Percentiles rank a stretch among this genome's conserved stretches.
Conservation (phyloP, 1,140 invertebrate species). For the Magallana angulata region DNA sequence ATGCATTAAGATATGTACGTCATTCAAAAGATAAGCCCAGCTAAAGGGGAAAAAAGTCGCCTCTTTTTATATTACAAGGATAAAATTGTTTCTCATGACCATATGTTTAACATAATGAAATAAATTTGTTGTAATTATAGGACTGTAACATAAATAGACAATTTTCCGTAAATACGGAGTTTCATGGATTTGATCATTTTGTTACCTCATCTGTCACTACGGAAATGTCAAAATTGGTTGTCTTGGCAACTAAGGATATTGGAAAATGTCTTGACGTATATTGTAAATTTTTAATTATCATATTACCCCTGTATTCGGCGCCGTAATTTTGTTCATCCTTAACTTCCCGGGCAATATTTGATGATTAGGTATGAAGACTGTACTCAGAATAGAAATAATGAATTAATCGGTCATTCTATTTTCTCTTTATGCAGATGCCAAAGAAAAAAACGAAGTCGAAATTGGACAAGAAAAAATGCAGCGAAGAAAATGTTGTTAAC, state of each 20-base stretch:
- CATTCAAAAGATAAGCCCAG: neutral
- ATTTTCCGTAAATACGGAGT: conserved; percentile 9
- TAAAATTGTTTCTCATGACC: neutral
- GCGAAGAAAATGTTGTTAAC: neutral
- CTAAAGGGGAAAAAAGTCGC: neutral
- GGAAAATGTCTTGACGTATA: conserved; percentile 24
- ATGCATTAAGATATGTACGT: conserved; percentile 32
- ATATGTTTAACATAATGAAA: conserved; percentile 1
- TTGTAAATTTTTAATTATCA: conserved; percentile 33
- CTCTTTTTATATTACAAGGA: neutral
- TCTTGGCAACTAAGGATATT: conserved; percentile 30
- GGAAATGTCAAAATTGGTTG: conserved; percentile 26
- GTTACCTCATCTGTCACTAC: conserved; percentile 9
- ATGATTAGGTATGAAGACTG: neutral
- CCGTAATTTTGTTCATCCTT: neutral
- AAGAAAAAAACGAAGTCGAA: conserved; percentile 25
- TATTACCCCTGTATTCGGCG: neutral
- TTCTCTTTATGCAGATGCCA: conserved; percentile 5
- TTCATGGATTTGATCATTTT: neutral
- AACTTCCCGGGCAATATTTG: neutral
- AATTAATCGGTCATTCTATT: conserved; percentile 2
- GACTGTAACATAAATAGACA: neutral
- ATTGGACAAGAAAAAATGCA: neutral
- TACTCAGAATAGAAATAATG: neutral
- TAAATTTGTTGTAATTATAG: conserved; percentile 10